Percentiles rank a stretch among this genome's conserved stretches.
These are phyloP conservation scores for Cyrtonyx montezumae DNA, from an alignment of 2,113 vertebrate genomes.

Conservation along the genomic window DNA sequence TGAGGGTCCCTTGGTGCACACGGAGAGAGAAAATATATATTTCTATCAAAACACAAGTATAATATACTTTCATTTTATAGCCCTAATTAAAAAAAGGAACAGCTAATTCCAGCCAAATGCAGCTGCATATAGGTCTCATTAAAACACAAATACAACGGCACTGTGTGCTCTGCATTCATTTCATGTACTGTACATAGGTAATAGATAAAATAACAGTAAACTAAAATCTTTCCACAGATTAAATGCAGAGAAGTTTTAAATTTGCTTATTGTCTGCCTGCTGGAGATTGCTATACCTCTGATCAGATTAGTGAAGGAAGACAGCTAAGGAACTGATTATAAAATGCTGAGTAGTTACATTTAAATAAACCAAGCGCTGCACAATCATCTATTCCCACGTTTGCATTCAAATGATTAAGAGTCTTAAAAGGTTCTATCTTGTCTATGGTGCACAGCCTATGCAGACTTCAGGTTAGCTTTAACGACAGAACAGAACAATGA, in stretches of 20 bases:
- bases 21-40: slow-evolving; percentile 66
- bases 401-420: neutral
- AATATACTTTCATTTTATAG: slow-evolving; percentile 79
- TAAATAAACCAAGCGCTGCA: slow-evolving; percentile 8
- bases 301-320: slow-evolving; percentile 8
- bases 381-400: neutral
- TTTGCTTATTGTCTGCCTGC: slow-evolving; percentile 34
- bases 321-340: slow-evolving; percentile 46
- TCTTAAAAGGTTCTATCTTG: neutral
- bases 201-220: slow-evolving; percentile 33
- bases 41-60: slow-evolving; percentile 74
- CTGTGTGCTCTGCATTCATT: slow-evolving; percentile 13
- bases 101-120: slow-evolving; percentile 77
- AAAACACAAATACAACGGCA: slow-evolving; percentile 68
- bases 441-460: neutral
- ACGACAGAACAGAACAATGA: neutral
- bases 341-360: slow-evolving; percentile 60
- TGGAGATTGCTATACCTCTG: slow-evolving; percentile 2
- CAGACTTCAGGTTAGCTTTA: neutral
- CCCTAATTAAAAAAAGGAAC: slow-evolving; percentile 76
- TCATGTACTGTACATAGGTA: neutral
- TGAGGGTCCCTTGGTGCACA: slow-evolving; percentile 71
- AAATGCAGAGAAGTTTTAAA: slow-evolving; percentile 51
- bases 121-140: slow-evolving; percentile 75
- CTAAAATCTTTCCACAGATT: slow-evolving; percentile 48